phyloP scores from a whole-genome alignment of 1,140 invertebrate species.

The Pseudomyrmex gracilis region DNA sequence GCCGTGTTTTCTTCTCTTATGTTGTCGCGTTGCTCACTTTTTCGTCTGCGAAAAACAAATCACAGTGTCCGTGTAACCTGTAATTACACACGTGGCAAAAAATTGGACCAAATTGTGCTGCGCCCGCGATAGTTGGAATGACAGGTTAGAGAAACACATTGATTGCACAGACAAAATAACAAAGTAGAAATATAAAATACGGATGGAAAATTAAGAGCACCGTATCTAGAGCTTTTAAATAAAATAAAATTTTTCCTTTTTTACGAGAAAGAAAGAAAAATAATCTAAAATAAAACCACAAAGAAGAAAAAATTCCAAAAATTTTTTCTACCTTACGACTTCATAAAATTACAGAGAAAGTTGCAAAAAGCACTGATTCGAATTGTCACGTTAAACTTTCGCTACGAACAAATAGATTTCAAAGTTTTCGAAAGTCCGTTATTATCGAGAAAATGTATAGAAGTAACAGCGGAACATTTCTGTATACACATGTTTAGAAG shows the following conservation, averaged over 20 bases:
- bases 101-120: neutral
- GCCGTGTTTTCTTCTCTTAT: slow-evolving; percentile 9
- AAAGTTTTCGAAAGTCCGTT: neutral
- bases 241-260: too few species aligned
- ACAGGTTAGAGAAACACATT: too few species aligned
- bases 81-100: slow-evolving; percentile 24
- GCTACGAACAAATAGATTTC: neutral
- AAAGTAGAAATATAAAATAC: neutral
- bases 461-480: slow-evolving; percentile 11
- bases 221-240: too few species aligned
- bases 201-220: too few species aligned
- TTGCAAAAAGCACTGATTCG: neutral
- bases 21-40: neutral
- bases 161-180: neutral
- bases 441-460: neutral
- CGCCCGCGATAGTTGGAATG: too few species aligned
- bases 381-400: slow-evolving; percentile 24
- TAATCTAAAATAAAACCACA: too few species aligned
- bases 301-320: too few species aligned
- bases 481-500: neutral
- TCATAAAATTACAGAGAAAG: slow-evolving; percentile 31
- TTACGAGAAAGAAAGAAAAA: too few species aligned
- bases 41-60: slow-evolving; percentile 28
- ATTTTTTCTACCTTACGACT: too few species aligned
- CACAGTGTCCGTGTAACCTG: neutral